phyloP scores from a whole-genome alignment of 2,888 invertebrate genomes.

The Eupithecia dodoneata region DNA sequence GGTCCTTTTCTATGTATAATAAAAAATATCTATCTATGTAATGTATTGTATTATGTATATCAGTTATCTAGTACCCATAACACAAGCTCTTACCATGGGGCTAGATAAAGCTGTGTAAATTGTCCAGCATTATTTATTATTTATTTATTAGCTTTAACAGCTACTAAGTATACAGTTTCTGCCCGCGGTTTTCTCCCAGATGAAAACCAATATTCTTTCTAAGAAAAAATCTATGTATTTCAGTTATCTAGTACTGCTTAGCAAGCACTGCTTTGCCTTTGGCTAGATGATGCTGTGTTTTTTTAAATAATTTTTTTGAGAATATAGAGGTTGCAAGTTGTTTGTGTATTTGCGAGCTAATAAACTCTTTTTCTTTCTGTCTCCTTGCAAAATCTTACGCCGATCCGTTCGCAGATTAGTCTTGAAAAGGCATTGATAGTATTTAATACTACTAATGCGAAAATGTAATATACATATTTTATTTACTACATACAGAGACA shows the following conservation, averaged over 20 bases:
- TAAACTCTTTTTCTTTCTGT: not conserved
- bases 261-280: no score
- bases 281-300: no score
- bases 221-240: not conserved
- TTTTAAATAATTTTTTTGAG: no score
- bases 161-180: not conserved
- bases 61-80: no score
- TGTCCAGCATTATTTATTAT: no score
- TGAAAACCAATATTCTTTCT: not conserved
- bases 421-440: not conserved
- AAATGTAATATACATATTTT: not conserved
- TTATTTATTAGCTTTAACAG: not conserved
- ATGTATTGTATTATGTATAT: no score
- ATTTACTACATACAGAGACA: not conserved
- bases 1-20: no score
- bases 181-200: not conserved
- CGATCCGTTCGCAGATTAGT: not conserved
- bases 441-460: not conserved
- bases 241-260: no score
- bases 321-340: no score
- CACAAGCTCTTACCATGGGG: no score
- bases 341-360: not conserved
- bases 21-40: no score
- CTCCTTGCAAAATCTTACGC: not conserved
- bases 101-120: no score